Evolutionary conservation across 2,888 invertebrate species (phyloP), one percentile per base, ranked within the genome.

Genomic region (Caradrina kadenii): DNA sequence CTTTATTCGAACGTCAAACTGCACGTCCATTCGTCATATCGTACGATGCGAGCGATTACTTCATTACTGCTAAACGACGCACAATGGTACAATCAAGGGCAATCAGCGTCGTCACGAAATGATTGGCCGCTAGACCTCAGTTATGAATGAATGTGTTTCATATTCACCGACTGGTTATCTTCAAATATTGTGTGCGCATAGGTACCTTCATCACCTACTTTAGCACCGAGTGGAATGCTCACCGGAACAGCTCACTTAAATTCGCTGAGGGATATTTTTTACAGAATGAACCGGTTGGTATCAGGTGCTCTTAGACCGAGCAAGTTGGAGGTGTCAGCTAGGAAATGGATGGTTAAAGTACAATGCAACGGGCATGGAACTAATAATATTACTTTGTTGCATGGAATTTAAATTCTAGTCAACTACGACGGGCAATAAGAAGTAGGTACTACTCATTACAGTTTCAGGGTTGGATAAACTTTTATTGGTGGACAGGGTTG

Each of bases 11-110:
- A 67, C 67, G 58, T 52, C 45, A 49, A 50, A 63, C 63, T 70
- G 69, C 58, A 69, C 58, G 62, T 48, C 11, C 48, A 62, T 26
- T 50, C 61, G 71, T 73, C 78, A 73, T 68, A 68, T 76, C 65
- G 70, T 55, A 79, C 64, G 77, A 77, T 74, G 69, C 70, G 62
- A 71, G 69, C 84, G 86, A 87, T 89, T 88, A 86, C 86, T 84
- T 84, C 81, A 87, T 89, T 84, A 86, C 69, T 65, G 69, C 77
- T 80, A 87, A 87, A 87, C 81, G 85, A 84, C 83, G 79, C 76
- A 80, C 79, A 79, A 81, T 81, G 59, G 73, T 58, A 74, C 76
- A 82, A 79, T 84, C 81, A 77, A 79, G 75, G 77, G 69, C 81
- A 84, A 84, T 82, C 84, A 76, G 53, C 73, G 49, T 61, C 22